Percentiles rank a stretch among this genome's conserved stretches.
Conservation (phyloP, 2,888 invertebrate genomes). For the Criorhina ranunculi region DNA sequence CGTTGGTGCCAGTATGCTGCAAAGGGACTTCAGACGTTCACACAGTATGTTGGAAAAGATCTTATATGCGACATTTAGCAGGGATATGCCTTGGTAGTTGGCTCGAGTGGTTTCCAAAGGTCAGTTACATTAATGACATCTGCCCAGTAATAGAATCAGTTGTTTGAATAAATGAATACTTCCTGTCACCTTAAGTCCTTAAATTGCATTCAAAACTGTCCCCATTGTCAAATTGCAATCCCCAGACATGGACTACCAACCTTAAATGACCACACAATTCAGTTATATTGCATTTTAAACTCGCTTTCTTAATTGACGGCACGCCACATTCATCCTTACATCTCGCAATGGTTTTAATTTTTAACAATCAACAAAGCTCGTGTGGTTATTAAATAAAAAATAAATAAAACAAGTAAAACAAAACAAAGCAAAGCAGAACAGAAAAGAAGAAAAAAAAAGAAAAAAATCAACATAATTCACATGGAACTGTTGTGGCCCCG, state of each 20-base stretch:
- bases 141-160: too few species aligned
- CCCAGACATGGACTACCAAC: background rate
- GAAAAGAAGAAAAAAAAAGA: too few species aligned
- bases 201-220: background rate
- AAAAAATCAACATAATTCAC: constrained; percentile 4
- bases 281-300: constrained; percentile 2
- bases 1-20: too few species aligned
- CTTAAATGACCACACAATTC: constrained; percentile 17
- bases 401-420: constrained; percentile 20
- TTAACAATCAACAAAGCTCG: constrained; percentile 57
- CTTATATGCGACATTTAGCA: too few species aligned
- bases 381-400: constrained; percentile 23
- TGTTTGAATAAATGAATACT: too few species aligned
- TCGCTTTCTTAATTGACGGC: constrained; percentile 33
- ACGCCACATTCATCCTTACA: constrained; percentile 21
- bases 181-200: too few species aligned
- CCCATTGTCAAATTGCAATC: background rate
- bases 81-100: too few species aligned
- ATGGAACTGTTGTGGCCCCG: constrained; percentile 28
- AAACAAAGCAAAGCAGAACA: background rate
- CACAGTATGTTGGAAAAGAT: too few species aligned
- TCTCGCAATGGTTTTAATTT: constrained; percentile 37
- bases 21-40: too few species aligned
- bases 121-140: too few species aligned
- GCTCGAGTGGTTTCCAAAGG: too few species aligned